Base-by-base conservation (phyloP, 2,888 invertebrate genomes). In the Xestia c-nigrum region DNA sequence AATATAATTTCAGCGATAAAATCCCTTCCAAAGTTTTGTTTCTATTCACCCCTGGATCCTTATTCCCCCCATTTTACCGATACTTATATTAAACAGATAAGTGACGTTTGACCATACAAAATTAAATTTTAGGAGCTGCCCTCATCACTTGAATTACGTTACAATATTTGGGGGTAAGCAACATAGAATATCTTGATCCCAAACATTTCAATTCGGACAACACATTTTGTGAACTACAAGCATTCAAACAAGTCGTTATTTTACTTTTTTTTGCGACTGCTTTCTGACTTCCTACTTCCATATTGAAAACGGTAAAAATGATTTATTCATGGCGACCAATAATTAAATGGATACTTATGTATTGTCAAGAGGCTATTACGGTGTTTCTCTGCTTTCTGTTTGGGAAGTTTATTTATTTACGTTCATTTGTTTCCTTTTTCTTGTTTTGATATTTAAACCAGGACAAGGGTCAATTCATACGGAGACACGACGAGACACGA, bases 281-380 rank as follows among this genome's bases (percentile, higher is more conserved):
- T 5, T 50, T 77, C 72, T 57, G 64, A 50, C n/a, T 55, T 79
- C n/a, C 19, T 69, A 64, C 64, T 64, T 43, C 19, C 38, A 38
- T 43, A 63, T 68, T 68, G 46, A 40, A 57, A 65, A 31, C 75
- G 10, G 19, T 55, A 55, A 68, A 81, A 46, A 81, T 80, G 76
- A 81, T 70, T 80, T 81, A 80, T 80, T 80, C 80, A 80, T 81
- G 61, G 21, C 47, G 19, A 80, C 76, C 66, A 76, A 70, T 70
- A 80, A 74, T 76, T 61, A 81, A 81, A 50, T 80, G 46, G n/a
- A 73, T 10, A 78, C 66, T 78, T 72, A 55, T 64, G 43, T 64
- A 57, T 57, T 57, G 21, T 63, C 76, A 59, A 82, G 72, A 81
- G 68, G 59, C 67, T 72, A 68, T 69, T 81, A 78, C 55, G 46